Percentiles rank a stretch among this genome's conserved stretches.
Conservation (phyloP, 2,797 vertebrate genomes). For the Melanotaenia parkinsoni region DNA sequence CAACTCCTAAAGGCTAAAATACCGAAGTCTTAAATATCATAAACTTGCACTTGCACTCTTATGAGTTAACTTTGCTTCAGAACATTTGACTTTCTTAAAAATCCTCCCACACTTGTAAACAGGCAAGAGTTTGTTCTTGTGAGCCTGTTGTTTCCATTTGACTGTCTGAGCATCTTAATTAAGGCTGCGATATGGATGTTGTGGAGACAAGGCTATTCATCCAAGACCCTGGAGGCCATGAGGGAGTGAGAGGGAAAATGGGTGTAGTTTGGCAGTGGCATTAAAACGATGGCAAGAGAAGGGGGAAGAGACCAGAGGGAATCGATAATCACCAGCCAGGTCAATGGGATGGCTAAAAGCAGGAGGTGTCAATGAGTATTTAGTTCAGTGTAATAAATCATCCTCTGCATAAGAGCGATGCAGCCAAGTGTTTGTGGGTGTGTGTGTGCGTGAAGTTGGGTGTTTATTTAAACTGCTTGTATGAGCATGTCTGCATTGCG, state of each 20-base stretch:
- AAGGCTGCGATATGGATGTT: slow-evolving; percentile 77
- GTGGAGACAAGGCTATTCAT: slow-evolving; percentile 78
- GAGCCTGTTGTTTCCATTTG: slow-evolving; percentile 55
- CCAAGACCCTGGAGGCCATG: slow-evolving; percentile 64
- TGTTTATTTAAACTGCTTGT: slow-evolving; percentile 36
- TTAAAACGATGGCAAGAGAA: slow-evolving; percentile 64
- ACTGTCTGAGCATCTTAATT: slow-evolving; percentile 76
- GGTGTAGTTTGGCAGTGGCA: slow-evolving; percentile 59
- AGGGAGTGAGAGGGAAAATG: slow-evolving; percentile 48
- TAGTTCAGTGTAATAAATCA: slow-evolving; percentile 80
- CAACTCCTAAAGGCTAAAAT: slow-evolving; percentile 1
- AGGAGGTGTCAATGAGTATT: slow-evolving; percentile 80
- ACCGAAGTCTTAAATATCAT: slow-evolving; percentile 14
- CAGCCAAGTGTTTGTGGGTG: slow-evolving; percentile 56
- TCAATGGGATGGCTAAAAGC: slow-evolving; percentile 79
- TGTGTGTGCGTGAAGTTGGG: slow-evolving; percentile 24
- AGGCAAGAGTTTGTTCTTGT: slow-evolving; percentile 50
- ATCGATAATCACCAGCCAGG: slow-evolving; percentile 80
- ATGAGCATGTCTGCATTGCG: slow-evolving; percentile 24
- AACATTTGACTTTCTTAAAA: slow-evolving; percentile 40
- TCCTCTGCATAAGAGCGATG: slow-evolving; percentile 47
- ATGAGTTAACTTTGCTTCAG: slow-evolving; percentile 23
- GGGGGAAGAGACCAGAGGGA: slow-evolving; percentile 59
- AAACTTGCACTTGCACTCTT: slow-evolving; percentile 28
- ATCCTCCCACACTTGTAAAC: slow-evolving; percentile 30